phyloP scores from a whole-genome alignment of 2,113 vertebrate genomes.

The Delphinus delphis region DNA sequence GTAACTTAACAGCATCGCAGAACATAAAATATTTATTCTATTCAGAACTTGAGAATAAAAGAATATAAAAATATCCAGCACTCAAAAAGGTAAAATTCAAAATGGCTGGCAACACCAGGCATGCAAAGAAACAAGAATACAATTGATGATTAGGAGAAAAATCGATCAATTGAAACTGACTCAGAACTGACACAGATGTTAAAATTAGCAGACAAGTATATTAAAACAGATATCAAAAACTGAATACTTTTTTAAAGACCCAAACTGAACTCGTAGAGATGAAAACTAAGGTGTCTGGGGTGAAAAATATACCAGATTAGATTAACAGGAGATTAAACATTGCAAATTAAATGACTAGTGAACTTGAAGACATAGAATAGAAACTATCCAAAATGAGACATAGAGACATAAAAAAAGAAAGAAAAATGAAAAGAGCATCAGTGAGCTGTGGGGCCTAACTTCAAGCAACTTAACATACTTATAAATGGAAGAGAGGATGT shows the following conservation, averaged over 20 bases:
- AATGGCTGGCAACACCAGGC: background rate
- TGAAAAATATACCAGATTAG: background rate
- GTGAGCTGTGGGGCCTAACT: background rate
- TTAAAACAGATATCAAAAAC: background rate
- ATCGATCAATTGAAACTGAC: background rate
- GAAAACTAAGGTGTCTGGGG: background rate
- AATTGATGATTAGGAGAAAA: background rate
- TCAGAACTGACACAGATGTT: background rate
- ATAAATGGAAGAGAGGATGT: background rate
- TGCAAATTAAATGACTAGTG: background rate
- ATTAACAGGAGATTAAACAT: constrained; percentile 8
- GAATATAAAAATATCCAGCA: background rate
- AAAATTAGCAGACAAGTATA: background rate
- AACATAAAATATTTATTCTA: background rate
- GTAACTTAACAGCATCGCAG: background rate
- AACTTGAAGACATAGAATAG: background rate
- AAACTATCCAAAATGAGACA: background rate
- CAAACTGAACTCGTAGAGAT: background rate
- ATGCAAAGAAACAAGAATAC: background rate
- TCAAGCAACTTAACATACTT: background rate
- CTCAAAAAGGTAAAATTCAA: background rate
- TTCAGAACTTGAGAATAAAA: background rate
- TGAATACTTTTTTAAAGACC: background rate
- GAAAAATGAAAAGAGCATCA: background rate
- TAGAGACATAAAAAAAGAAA: background rate